Evolutionary conservation across 2,797 vertebrate species (phyloP), one percentile per base, ranked within the genome.

Genomic region (Oreonectes daqikongensis): DNA sequence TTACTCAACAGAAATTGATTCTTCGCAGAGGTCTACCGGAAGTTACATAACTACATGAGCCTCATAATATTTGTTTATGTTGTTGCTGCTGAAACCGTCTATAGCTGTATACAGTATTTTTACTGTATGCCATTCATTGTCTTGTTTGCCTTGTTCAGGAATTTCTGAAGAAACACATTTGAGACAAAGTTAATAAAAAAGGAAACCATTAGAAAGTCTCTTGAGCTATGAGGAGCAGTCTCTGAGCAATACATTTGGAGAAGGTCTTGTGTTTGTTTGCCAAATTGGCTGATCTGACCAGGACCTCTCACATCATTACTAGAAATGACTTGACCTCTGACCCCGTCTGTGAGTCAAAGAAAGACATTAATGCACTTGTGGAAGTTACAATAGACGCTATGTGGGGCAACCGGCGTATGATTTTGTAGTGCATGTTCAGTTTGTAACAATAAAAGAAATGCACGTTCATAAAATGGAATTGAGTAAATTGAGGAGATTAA

Each of bases 351-450:
- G 26, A 30, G 26, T 38, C 30, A 65, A 63, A 79, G 55, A 14
- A 20, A 17, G 59, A 32, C 15, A 66, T 82, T 38, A 75, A 35
- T 75, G 44, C 12, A 52, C 9, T 50, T 48, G 42, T 38, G 17
- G 53, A 53, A 8, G 18, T 52, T 4, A 11, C 20, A 52, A 40
- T 53, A 20, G 22, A 73, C 15, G 30, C n/a, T 78, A 28, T 78
- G 55, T 48, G 52, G 7, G 22, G 30, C 5, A 32, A 24, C 28
- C 22, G n/a, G 4, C 26, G 38, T 4, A 48, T 11, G 8, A 22
- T 48, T 50, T 5, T 14, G 22, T 18, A 5, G 7, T 22, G 18
- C 12, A 26, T 0, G 2, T 12, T 28, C 26, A 11, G 4, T 12
- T 60, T 46, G 26, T 44, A 46, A 30, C 20, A 30, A 15, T 24